A percentile compares a stretch with the other conserved stretches of the same genome.
Conservation (phyloP, 2,113 vertebrate species). For the Delphinapterus leucas region DNA sequence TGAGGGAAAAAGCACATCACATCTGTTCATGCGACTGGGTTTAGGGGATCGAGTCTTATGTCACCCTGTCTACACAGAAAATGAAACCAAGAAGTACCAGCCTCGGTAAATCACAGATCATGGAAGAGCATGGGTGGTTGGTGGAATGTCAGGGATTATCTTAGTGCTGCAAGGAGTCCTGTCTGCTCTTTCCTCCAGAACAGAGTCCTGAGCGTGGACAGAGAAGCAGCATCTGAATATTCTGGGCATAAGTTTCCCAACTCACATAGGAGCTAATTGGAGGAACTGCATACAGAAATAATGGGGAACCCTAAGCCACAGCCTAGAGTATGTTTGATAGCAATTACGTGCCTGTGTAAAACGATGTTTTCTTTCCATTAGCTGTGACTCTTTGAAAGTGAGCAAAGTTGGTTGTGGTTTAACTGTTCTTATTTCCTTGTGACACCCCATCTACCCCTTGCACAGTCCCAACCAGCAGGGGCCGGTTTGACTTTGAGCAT, state of each 20-base stretch:
- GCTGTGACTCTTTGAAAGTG: constrained; percentile 53
- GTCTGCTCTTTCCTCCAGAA: neutral
- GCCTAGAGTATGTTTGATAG: too few species aligned
- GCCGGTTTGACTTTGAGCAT: constrained; percentile 54
- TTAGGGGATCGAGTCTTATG: accelerated
- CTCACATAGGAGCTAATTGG: neutral
- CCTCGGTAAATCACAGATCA: neutral
- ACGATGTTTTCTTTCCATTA: constrained; percentile 30
- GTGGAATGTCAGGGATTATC: neutral
- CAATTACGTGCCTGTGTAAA: neutral
- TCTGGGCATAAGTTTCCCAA: neutral
- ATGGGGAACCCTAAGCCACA: neutral
- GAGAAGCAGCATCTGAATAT: neutral
- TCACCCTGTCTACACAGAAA: neutral
- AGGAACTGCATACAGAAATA: neutral
- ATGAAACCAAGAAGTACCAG: neutral
- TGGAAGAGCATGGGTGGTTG: neutral
- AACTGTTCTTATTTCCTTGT: constrained; percentile 71
- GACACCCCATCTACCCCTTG: neutral
- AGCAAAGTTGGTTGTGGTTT: constrained; percentile 74
- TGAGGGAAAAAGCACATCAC: neutral
- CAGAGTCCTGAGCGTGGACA: neutral
- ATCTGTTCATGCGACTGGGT: neutral
- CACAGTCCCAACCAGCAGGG: constrained; percentile 27
- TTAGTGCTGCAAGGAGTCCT: neutral